Base-by-base conservation (phyloP, 2,888 invertebrate genomes). In the Drosophila sordidapex region DNA sequence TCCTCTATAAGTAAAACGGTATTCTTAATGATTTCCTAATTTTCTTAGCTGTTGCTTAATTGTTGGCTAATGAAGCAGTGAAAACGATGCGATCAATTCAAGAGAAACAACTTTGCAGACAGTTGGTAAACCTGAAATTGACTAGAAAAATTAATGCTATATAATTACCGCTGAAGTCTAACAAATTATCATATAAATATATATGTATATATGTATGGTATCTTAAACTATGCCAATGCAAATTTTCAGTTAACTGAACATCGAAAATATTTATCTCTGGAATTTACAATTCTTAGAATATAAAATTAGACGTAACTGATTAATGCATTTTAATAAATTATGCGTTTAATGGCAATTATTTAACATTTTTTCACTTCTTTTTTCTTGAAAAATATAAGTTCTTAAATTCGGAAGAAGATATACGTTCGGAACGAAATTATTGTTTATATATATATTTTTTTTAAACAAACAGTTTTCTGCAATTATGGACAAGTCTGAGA, bases 31-130 rank as follows among this genome's bases (percentile, higher is more conserved):
- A 57, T 59, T 61, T 63, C 57, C 53, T 58, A 64, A 59, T 73
- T 77, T 69, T 66, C 66, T 33, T 58, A 66, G 62, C 62, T 53
- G 72, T 72, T 72, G 73, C 73, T 62, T 73, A 73, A 77, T 69
- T 64, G 38, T 69, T 66, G 72, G 59, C 65, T 76, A 76, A 76
- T 73, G 69, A 77, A 64, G 38, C 54, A 49, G 27, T 56, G 62
- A 70, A 75, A 64, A 66, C 54, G 40, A 27, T 54, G 54, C 72
- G 21, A 40, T 33, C 10, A 38, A 59, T 66, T 72, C 76, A 77
- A 77, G 76, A 57, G 70, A 73, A 70, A 70, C 79, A 43, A 74
- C 77, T 74, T 62, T 57, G 38, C 46, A 58, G 38, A 54, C 53
- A 61, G 63, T 66, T 76, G 48, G 29, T 33, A 54, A 72, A 77